Conservation (phyloP, 2,797 vertebrate genomes). For the Oreochromis mossambicus region DNA sequence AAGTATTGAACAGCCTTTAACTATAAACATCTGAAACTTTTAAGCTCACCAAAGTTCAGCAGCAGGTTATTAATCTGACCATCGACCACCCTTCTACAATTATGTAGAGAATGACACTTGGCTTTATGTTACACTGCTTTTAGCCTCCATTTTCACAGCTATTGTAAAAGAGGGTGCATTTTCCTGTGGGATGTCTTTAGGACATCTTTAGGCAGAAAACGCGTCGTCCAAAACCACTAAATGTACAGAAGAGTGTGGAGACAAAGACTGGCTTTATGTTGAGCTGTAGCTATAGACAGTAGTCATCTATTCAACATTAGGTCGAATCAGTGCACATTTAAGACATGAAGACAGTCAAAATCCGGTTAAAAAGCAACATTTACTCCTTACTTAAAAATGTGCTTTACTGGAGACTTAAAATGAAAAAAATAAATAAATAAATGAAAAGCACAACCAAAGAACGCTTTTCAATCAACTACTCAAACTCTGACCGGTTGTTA, state of each 20-base stretch:
- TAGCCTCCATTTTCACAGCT: neutral
- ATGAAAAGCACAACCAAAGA: neutral
- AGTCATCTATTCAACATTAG: neutral
- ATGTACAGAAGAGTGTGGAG: neutral
- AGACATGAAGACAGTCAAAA: neutral
- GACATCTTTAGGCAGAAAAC: slow-evolving; percentile 3
- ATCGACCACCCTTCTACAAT: neutral
- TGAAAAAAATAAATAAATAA: neutral
- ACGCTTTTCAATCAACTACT: neutral
- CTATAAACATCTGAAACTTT: neutral
- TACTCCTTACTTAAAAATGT: neutral
- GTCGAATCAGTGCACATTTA: neutral
- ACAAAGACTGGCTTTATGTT: slow-evolving; percentile 25
- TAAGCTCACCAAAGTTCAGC: neutral
- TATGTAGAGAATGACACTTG: neutral
- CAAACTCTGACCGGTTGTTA: neutral
- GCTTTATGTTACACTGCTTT: neutral
- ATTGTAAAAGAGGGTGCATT: neutral
- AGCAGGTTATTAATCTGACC: neutral
- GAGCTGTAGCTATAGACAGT: neutral
- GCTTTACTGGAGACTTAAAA: neutral
- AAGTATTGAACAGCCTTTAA: neutral
- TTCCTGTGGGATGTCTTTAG: neutral
- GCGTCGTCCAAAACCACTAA: neutral
- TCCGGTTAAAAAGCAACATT: neutral